Conservation (phyloP, 1,140 invertebrate genomes). For the Hormaphis cornu region DNA sequence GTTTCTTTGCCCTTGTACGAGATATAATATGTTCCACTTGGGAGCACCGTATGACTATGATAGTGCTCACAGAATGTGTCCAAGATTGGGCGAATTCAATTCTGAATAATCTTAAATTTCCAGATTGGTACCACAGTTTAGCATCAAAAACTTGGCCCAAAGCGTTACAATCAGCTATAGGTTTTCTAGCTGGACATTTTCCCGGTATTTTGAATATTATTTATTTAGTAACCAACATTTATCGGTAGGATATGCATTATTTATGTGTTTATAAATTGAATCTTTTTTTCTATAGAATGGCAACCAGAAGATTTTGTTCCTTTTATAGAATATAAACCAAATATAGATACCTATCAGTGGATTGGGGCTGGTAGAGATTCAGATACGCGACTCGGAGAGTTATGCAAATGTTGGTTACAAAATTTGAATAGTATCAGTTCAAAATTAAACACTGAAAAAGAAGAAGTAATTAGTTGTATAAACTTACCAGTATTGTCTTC, state of each 20-base stretch:
- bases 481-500: neutral
- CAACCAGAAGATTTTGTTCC: constrained; percentile 84
- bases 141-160: constrained; percentile 36
- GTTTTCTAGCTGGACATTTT: constrained; percentile 79
- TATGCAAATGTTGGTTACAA: constrained; percentile 62
- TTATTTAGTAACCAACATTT: neutral
- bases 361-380: constrained; percentile 88
- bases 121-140: constrained; percentile 50
- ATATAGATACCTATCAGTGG: constrained; percentile 73
- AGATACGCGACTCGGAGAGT: constrained; percentile 61
- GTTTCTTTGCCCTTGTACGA: constrained; percentile 70
- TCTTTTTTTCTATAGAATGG: constrained; percentile 44
- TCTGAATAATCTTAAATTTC: constrained; percentile 51
- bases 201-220: constrained; percentile 45
- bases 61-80: constrained; percentile 64
- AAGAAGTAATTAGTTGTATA: neutral
- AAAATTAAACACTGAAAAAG: constrained; percentile 14
- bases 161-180: constrained; percentile 66
- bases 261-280: neutral
- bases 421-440: constrained; percentile 22
- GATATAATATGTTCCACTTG: constrained; percentile 74
- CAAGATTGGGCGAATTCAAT: constrained; percentile 70
- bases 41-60: constrained; percentile 64
- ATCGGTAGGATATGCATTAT: neutral
- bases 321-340: constrained; percentile 79